Evolutionary conservation across 1,140 invertebrate genomes (phyloP).

Genomic region (Leptinotarsa undecemlineata): DNA sequence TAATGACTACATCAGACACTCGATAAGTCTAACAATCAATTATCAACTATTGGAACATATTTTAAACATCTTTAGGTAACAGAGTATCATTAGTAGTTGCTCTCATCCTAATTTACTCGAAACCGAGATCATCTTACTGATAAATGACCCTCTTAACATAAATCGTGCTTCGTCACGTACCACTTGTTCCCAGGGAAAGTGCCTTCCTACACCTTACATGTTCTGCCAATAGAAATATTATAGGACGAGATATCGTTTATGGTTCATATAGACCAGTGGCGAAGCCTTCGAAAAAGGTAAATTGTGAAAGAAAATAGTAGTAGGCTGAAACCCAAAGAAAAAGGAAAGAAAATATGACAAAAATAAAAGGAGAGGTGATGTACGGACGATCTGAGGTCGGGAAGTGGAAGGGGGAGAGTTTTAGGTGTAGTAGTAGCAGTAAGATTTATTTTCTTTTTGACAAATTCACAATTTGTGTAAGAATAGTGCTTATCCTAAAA

Average conservation of each 20-base stretch:
- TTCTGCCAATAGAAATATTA: background rate
- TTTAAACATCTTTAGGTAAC: background rate
- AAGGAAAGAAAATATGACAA: too few species aligned
- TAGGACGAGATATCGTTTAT: background rate
- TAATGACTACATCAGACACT: background rate
- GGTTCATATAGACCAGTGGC: too few species aligned
- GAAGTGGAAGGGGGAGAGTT: too few species aligned
- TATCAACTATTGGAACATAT: background rate
- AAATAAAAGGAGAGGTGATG: too few species aligned
- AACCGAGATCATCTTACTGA: background rate
- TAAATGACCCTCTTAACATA: conserved; percentile 5
- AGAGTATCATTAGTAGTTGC: conserved; percentile 2
- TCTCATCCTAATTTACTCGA: background rate
- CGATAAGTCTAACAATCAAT: background rate
- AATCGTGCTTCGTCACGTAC: background rate
- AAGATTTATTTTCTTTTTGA: too few species aligned
- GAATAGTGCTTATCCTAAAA: too few species aligned
- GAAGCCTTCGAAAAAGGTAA: too few species aligned
- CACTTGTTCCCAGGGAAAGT: background rate
- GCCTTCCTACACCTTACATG: background rate
- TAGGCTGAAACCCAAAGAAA: too few species aligned
- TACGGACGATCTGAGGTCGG: too few species aligned
- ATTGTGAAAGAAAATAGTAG: too few species aligned
- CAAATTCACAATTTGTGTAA: too few species aligned
- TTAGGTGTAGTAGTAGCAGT: too few species aligned